Evolutionary conservation across 2,888 invertebrate genomes (phyloP).

Genomic region (Hypomecis punctinalis): DNA sequence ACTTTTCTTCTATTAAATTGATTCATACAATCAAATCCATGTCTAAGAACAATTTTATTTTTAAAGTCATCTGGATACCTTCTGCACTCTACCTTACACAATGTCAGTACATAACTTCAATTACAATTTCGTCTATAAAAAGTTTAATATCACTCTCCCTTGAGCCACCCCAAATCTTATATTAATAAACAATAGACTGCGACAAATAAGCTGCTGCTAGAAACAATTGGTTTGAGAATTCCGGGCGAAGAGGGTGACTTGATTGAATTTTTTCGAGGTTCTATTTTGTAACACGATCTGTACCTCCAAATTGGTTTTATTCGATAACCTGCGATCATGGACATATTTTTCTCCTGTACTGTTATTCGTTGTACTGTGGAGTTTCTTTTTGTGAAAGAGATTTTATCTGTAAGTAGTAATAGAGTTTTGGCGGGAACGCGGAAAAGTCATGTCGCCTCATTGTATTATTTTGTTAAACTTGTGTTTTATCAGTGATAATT

Average conservation of each 20-base stretch:
- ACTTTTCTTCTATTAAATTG: too few species aligned
- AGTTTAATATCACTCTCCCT: conserved; percentile 9
- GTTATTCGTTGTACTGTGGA: conserved; percentile 19
- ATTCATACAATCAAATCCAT: too few species aligned
- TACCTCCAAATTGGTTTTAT: conserved; percentile 42
- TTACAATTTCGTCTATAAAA: neutral
- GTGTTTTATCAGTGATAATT: too few species aligned
- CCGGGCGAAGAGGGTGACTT: conserved; percentile 46
- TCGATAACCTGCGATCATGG: conserved; percentile 34
- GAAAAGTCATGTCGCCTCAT: too few species aligned
- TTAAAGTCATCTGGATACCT: too few species aligned
- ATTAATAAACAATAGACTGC: conserved; percentile 75
- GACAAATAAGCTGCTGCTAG: conserved; percentile 60
- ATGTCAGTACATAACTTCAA: too few species aligned
- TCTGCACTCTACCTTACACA: too few species aligned
- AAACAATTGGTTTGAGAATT: conserved; percentile 55
- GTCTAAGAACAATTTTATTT: too few species aligned
- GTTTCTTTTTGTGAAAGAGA: conserved; percentile 8
- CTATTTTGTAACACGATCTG: conserved; percentile 42
- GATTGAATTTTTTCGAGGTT: conserved; percentile 61
- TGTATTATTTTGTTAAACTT: too few species aligned
- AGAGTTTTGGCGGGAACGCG: too few species aligned
- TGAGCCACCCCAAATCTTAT: conserved; percentile 38
- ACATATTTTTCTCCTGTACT: conserved; percentile 23
- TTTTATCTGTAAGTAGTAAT: neutral